A percentile compares a stretch with the other conserved stretches of the same genome.
Conservation (phyloP, 1,140 invertebrate species). For the Nasonia giraulti region DNA sequence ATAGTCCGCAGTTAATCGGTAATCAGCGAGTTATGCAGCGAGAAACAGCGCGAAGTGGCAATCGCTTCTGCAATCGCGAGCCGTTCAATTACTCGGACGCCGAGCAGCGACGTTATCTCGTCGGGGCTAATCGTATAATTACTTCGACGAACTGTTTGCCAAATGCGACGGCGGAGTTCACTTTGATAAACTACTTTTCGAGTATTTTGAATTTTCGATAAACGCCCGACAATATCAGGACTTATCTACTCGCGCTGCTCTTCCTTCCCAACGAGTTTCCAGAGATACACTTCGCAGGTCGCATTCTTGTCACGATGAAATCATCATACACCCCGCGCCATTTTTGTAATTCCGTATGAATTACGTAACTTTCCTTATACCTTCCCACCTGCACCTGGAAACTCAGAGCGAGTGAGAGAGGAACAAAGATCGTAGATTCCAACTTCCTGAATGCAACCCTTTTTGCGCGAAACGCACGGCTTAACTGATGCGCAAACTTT, state of each 20-base stretch:
- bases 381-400: background rate
- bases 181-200: background rate
- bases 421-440: background rate
- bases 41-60: background rate
- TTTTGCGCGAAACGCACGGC: too few species aligned
- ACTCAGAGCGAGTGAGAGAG: background rate
- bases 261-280: too few species aligned
- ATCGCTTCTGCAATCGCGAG: background rate
- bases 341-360: background rate
- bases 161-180: background rate
- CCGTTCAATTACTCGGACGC: conserved; percentile 50
- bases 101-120: conserved; percentile 14
- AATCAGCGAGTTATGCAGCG: conserved; percentile 53
- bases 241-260: background rate
- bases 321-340: background rate
- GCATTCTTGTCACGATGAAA: too few species aligned
- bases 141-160: conserved; percentile 55
- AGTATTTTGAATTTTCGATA: background rate
- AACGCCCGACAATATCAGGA: background rate
- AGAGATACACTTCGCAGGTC: too few species aligned
- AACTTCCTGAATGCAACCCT: background rate
- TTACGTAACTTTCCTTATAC: background rate
- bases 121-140: conserved; percentile 52
- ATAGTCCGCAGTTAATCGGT: conserved; percentile 41
- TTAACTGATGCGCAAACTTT: background rate